Evolutionary conservation across 2,888 invertebrate genomes (phyloP).

Genomic region (Ennomos quercinarius): DNA sequence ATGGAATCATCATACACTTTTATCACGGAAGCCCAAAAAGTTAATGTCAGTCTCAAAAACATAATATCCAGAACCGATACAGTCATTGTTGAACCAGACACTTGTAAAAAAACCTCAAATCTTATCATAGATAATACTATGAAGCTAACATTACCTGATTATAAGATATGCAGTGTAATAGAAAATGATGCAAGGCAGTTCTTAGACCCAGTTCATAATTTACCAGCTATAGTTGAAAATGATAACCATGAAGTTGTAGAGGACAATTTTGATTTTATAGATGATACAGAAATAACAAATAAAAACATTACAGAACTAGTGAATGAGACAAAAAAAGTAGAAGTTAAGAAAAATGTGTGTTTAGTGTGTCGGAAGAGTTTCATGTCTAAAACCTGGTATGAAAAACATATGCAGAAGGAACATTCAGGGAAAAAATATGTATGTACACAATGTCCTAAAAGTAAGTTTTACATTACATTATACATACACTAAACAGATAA

Average conservation of each 20-base stretch:
- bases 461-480: constrained; percentile 51
- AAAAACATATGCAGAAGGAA: constrained; percentile 69
- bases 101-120: constrained; percentile 22
- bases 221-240: constrained; percentile 4
- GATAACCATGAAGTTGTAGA: constrained; percentile 9
- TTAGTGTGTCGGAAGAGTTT: constrained; percentile 65
- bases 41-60: constrained; percentile 66
- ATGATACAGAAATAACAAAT: constrained; percentile 5
- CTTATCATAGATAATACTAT: constrained; percentile 42
- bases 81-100: constrained; percentile 64
- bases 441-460: constrained; percentile 66
- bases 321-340: constrained; percentile 29
- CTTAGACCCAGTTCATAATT: constrained; percentile 37
- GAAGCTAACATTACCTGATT: constrained; percentile 61
- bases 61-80: constrained; percentile 60
- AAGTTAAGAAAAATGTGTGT: constrained; percentile 55
- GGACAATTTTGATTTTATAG: constrained; percentile 18
- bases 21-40: constrained; percentile 73
- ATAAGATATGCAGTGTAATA: constrained; percentile 59
- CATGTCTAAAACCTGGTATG: constrained; percentile 68
- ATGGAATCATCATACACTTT: constrained; percentile 80
- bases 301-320: constrained; percentile 12
- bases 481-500: neutral
- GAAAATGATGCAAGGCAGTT: constrained; percentile 44
- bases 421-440: constrained; percentile 60